Evolutionary conservation across 1,140 invertebrate genomes (phyloP).

Genomic region (Eubasilissa regina): DNA sequence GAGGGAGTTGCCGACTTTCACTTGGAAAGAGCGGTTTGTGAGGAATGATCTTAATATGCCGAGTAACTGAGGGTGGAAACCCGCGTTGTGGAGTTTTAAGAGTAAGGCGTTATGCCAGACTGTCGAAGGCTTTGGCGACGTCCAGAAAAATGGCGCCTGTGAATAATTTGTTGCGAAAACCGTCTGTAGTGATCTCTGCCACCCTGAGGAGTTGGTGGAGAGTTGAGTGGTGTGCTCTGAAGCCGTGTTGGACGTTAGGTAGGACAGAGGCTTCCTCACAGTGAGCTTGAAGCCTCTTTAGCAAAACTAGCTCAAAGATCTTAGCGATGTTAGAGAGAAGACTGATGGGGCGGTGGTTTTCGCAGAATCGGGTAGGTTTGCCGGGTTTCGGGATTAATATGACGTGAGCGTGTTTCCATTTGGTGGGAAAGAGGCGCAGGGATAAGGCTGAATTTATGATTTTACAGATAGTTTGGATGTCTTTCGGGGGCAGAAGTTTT

Average conservation of each 20-base stretch:
- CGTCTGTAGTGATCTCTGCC: not conserved
- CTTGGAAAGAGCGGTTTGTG: too few relatives aligned
- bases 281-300: too few relatives aligned
- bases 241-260: too few relatives aligned
- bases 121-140: not conserved
- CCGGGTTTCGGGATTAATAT: not conserved
- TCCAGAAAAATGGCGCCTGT: not conserved
- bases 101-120: not conserved
- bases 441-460: not conserved
- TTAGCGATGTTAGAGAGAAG: not conserved
- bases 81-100: not conserved
- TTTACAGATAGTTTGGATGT: not conserved
- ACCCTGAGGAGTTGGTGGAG: not conserved
- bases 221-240: not conserved
- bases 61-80: not conserved
- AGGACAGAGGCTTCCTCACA: too few relatives aligned
- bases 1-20: too few relatives aligned
- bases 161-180: not conserved
- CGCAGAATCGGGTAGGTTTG: not conserved
- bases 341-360: conserved; percentile 2
- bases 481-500: not conserved
- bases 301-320: too few relatives aligned
- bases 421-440: not conserved
- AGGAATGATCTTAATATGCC: too few relatives aligned
- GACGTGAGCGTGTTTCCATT: not conserved